A percentile compares a stretch with the other conserved stretches of the same genome.
Conservation (phyloP, 1,140 invertebrate genomes). For the Heliconius melpomene region DNA sequence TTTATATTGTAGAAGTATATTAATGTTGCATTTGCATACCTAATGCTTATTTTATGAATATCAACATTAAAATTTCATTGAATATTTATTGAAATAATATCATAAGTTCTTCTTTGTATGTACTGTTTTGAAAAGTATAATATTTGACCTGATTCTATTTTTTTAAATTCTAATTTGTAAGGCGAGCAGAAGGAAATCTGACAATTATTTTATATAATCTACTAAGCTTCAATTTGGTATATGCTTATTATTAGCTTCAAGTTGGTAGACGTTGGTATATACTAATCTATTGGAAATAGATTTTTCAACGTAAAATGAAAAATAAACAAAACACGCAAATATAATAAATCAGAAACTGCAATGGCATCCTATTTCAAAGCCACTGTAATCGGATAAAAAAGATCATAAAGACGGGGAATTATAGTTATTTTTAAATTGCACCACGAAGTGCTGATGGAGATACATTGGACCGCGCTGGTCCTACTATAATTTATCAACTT, state of each 20-base stretch:
- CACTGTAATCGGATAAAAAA: conserved; percentile 34
- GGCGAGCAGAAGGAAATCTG: neutral
- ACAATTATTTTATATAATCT: neutral
- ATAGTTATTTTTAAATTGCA: conserved; percentile 66
- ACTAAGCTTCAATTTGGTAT: neutral
- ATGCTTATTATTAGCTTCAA: too few species aligned
- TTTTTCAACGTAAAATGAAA: neutral
- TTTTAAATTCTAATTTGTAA: neutral
- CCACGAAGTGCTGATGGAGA: conserved; percentile 64
- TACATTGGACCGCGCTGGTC: conserved; percentile 57
- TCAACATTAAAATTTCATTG: neutral
- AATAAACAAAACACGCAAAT: neutral
- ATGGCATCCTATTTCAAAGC: neutral
- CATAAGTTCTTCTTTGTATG: too few species aligned
- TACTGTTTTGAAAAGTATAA: too few species aligned
- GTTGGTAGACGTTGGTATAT: too few species aligned
- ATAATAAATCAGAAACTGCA: conserved; percentile 18
- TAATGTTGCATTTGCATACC: neutral
- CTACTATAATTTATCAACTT: conserved; percentile 68
- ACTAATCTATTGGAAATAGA: too few species aligned
- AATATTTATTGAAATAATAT: too few species aligned
- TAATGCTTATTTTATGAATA: neutral
- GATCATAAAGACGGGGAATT: conserved; percentile 47
- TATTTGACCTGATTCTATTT: neutral
- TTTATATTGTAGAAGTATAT: conserved; percentile 7